Conservation (phyloP, 1,140 invertebrate genomes). For the Diachasmimorpha longicaudata region DNA sequence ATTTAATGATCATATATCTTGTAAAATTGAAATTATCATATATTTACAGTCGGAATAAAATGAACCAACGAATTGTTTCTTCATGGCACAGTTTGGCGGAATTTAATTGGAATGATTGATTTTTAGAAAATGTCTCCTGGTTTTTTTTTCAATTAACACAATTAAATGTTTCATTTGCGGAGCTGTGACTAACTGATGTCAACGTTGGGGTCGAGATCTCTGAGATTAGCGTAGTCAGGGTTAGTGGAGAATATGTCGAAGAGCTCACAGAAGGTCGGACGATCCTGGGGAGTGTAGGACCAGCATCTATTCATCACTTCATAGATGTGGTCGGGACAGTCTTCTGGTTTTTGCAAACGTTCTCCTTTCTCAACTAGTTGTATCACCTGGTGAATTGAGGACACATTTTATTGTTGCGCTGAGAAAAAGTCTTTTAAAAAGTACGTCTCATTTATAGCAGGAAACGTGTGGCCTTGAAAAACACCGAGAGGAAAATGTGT, state of each 20-base stretch:
- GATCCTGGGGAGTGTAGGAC: constrained; percentile 76
- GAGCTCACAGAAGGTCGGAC: constrained; percentile 84
- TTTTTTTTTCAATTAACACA: not conserved
- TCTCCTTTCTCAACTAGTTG: constrained; percentile 79
- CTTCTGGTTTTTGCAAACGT: constrained; percentile 76
- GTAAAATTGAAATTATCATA: constrained; percentile 22
- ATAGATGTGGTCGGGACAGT: constrained; percentile 87
- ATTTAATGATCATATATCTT: not conserved
- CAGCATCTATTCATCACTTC: constrained; percentile 90
- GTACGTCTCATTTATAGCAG: too few relatives aligned
- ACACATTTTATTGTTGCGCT: not conserved
- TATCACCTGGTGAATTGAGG: constrained; percentile 70
- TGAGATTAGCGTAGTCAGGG: constrained; percentile 74
- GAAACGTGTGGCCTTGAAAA: too few relatives aligned
- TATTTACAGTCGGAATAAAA: constrained; percentile 4
- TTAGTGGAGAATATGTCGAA: constrained; percentile 76
- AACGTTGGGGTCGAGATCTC: constrained; percentile 63
- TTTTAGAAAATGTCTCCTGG: not conserved
- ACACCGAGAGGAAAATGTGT: too few relatives aligned
- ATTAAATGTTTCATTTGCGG: not conserved
- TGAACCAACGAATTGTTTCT: not conserved
- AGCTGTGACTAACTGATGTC: constrained; percentile 52
- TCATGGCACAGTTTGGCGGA: not conserved
- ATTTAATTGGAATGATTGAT: not conserved
- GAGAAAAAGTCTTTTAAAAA: too few relatives aligned